Conservation (phyloP, 2,797 vertebrate species). For the Babyrousa celebensis region DNA sequence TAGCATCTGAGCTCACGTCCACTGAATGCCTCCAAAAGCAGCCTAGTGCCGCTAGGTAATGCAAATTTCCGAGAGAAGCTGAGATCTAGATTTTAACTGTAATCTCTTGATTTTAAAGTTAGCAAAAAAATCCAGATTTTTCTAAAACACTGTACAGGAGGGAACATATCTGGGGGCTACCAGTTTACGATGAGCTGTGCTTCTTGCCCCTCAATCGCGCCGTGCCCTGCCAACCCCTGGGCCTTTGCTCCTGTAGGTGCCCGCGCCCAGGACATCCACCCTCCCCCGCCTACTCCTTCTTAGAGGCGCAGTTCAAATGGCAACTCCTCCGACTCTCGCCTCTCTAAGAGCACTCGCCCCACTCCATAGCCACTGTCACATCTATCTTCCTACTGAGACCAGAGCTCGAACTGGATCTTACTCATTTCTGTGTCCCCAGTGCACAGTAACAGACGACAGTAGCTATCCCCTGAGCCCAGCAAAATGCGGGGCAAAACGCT, state of each 20-base stretch:
- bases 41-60: slow-evolving; percentile 28
- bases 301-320: neutral
- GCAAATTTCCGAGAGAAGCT: slow-evolving; percentile 41
- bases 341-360: neutral
- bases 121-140: slow-evolving; percentile 44
- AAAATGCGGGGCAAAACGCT: neutral
- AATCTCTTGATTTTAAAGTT: slow-evolving; percentile 63
- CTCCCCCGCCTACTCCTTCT: neutral
- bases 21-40: slow-evolving; percentile 37
- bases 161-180: neutral
- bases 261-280: neutral
- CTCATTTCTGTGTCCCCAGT: neutral
- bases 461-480: slow-evolving; percentile 4
- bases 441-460: neutral
- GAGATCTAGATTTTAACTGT: slow-evolving; percentile 25
- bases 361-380: neutral
- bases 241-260: neutral
- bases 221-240: neutral
- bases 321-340: neutral
- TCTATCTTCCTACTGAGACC: neutral
- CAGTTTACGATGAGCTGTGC: neutral
- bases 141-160: neutral
- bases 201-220: neutral
- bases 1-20: neutral
- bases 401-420: neutral